Percentiles rank a stretch among this genome's conserved stretches.
These are phyloP conservation scores for Trinectes maculatus DNA, from an alignment of 2,113 vertebrate species.

Conservation along the genomic window DNA sequence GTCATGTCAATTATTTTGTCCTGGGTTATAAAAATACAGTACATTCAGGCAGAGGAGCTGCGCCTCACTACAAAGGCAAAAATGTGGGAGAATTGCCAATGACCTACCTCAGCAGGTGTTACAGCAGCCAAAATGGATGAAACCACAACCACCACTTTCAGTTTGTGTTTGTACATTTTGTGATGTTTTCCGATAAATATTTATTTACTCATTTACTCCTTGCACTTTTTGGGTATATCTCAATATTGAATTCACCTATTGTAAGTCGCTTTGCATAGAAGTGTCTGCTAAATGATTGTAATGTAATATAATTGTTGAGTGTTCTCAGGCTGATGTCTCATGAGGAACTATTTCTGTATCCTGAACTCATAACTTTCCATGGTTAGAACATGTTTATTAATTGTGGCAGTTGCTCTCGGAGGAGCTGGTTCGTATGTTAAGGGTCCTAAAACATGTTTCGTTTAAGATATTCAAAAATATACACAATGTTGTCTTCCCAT, in stretches of 20 bases:
- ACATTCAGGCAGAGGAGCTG: slow-evolving; percentile 11
- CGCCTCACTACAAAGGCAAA: slow-evolving; percentile 33
- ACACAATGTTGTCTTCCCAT: too few relatives aligned
- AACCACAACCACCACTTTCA: slow-evolving; percentile 11
- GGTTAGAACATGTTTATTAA: slow-evolving; percentile 32
- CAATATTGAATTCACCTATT: too few relatives aligned
- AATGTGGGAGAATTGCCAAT: slow-evolving; percentile 22
- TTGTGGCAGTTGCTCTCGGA: neutral
- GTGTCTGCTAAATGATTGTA: too few relatives aligned
- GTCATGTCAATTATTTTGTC: slow-evolving; percentile 52
- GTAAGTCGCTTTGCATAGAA: too few relatives aligned
- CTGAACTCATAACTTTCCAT: neutral
- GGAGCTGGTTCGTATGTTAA: too few relatives aligned
- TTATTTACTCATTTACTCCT: too few relatives aligned
- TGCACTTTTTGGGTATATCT: too few relatives aligned
- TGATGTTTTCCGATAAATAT: too few relatives aligned
- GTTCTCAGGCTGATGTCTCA: slow-evolving; percentile 2
- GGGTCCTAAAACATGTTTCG: too few relatives aligned
- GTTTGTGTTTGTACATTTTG: neutral
- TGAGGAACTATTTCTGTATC: neutral
- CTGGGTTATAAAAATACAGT: slow-evolving; percentile 16
- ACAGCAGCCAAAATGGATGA: slow-evolving; percentile 11
- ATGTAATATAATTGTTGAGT: neutral
- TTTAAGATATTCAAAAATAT: too few relatives aligned
- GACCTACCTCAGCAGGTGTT: slow-evolving; percentile 19